These are phyloP conservation scores for Salpingus planirostris DNA, from an alignment of 2,888 invertebrate species.

Conservation along the genomic window DNA sequence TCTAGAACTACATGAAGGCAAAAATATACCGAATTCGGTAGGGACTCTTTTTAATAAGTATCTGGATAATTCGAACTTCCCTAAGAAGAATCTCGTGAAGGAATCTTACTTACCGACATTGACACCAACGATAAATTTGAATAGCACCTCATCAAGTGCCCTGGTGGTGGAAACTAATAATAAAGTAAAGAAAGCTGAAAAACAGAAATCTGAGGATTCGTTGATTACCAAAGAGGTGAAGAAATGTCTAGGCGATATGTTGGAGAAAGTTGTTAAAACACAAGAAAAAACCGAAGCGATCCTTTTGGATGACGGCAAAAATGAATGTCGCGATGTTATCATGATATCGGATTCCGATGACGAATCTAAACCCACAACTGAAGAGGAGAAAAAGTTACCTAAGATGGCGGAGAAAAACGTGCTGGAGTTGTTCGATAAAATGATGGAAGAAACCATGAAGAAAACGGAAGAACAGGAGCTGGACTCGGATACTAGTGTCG, in stretches of 20 bases:
- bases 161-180: neutral
- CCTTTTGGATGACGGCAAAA: slow-evolving; percentile 1
- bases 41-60: slow-evolving; percentile 34
- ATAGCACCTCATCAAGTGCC: too few species aligned
- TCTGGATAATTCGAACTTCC: slow-evolving; percentile 11
- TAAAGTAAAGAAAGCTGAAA: slow-evolving; percentile 1
- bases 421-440: slow-evolving; percentile 35
- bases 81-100: slow-evolving; percentile 14
- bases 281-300: neutral
- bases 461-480: slow-evolving; percentile 26
- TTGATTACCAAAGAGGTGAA: slow-evolving; percentile 15
- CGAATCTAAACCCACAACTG: slow-evolving; percentile 12
- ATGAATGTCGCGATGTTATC: slow-evolving; percentile 17
- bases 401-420: slow-evolving; percentile 6
- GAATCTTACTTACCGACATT: slow-evolving; percentile 1
- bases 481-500: slow-evolving; percentile 32
- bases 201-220: neutral
- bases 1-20: slow-evolving; percentile 67
- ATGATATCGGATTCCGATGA: slow-evolving; percentile 28
- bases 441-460: slow-evolving; percentile 44
- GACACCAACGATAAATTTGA: too few species aligned
- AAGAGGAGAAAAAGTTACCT: slow-evolving; percentile 22
- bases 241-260: slow-evolving; percentile 18
- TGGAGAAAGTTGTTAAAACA: slow-evolving; percentile 1
- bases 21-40: slow-evolving; percentile 51